Conservation (phyloP, 2,888 invertebrate species). For the Hymenopus coronatus region DNA sequence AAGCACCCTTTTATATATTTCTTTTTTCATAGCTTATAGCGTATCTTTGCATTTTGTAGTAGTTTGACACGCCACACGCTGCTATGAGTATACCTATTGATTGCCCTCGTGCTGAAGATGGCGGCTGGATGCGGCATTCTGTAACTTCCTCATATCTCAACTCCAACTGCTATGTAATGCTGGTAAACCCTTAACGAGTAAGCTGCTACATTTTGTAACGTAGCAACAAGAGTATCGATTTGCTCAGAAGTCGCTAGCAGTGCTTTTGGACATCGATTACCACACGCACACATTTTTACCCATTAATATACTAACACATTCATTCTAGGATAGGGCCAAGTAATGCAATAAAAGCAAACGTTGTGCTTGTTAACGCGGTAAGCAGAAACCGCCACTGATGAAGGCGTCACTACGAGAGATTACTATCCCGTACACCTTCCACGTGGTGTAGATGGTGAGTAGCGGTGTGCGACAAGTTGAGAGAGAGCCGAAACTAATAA, state of each 20-base stretch:
- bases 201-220: not conserved
- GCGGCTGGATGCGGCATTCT: not conserved
- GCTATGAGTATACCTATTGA: conserved; percentile 25
- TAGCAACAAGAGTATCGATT: not conserved
- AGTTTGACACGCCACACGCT: conserved; percentile 2
- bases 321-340: too few species aligned
- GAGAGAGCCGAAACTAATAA: not conserved
- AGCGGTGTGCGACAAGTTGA: not conserved
- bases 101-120: conserved; percentile 31
- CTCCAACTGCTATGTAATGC: not conserved
- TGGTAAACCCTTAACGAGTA: not conserved
- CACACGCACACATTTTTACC: not conserved
- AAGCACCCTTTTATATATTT: not conserved
- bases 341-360: too few species aligned
- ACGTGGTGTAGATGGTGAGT: not conserved
- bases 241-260: not conserved
- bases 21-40: not conserved
- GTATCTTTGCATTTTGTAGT: not conserved
- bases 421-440: not conserved
- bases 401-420: too few species aligned
- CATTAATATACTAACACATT: not conserved
- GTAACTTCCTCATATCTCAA: not conserved
- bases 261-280: not conserved
- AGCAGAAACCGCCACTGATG: too few species aligned
- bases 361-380: too few species aligned